Conservation (phyloP, 2,113 vertebrate species). For the Etia nguti region DNA sequence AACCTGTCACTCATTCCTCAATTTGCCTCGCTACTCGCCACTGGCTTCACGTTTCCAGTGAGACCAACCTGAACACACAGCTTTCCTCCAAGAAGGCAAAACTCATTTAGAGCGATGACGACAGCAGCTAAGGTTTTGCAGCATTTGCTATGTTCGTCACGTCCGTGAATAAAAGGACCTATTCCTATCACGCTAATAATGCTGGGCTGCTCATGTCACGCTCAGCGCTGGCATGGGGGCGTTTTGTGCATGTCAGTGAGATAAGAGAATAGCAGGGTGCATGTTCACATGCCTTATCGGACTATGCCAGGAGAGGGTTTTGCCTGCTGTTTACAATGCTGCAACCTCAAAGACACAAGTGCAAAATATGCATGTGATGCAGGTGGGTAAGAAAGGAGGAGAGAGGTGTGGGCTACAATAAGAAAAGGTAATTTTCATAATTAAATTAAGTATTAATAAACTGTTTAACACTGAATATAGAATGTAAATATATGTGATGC, state of each 20-base stretch:
- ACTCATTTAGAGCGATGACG: conserved; percentile 32
- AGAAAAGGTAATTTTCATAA: conserved; percentile 12
- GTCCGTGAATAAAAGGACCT: conserved; percentile 47
- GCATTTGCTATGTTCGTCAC: conserved; percentile 51
- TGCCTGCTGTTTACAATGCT: conserved; percentile 42
- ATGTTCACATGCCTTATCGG: conserved; percentile 70
- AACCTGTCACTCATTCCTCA: conserved; percentile 49
- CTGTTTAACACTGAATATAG: background rate
- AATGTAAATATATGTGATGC: background rate
- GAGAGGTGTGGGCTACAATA: background rate
- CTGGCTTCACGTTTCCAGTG: conserved; percentile 6
- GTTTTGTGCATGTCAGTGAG: conserved; percentile 62
- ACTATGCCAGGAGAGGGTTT: conserved; percentile 57
- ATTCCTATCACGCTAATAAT: conserved; percentile 61
- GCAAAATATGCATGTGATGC: conserved; percentile 3
- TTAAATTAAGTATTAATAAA: background rate
- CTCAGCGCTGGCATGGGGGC: conserved; percentile 47
- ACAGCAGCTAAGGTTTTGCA: background rate
- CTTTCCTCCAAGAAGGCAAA: background rate
- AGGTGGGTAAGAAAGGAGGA: background rate
- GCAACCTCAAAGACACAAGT: conserved; percentile 28
- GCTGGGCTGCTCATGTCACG: conserved; percentile 42
- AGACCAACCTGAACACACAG: background rate
- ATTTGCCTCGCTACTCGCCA: conserved; percentile 3
- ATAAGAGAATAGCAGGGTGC: conserved; percentile 69